Conservation (phyloP, 1,140 invertebrate species). For the Chrysopa pallens region DNA sequence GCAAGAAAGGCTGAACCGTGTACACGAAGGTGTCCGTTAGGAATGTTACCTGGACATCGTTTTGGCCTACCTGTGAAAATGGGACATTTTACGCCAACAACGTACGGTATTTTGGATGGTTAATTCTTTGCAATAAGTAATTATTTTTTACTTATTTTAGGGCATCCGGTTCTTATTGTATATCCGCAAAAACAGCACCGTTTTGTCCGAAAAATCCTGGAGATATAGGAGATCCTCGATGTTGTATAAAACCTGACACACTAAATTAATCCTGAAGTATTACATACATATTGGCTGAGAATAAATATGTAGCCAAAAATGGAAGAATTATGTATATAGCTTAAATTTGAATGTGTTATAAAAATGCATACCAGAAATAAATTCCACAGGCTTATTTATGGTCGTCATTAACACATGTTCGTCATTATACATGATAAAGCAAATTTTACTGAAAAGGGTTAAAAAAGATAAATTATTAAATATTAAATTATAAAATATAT, state of each 20-base stretch:
- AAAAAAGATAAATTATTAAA: too few species aligned
- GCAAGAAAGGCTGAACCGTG: constrained; percentile 41
- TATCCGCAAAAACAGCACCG: constrained; percentile 35
- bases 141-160: constrained; percentile 16
- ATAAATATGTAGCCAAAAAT: too few species aligned
- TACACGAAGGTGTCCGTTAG: constrained; percentile 42
- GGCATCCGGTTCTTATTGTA: constrained; percentile 45
- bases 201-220: constrained; percentile 40
- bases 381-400: too few species aligned
- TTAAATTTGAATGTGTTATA: too few species aligned
- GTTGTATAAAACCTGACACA: constrained; percentile 26
- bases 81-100: constrained; percentile 36
- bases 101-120: constrained; percentile 14
- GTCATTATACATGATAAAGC: too few species aligned
- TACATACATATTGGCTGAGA: too few species aligned
- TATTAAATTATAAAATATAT: too few species aligned
- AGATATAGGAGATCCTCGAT: constrained; percentile 39
- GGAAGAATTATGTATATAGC: too few species aligned
- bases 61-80: constrained; percentile 24
- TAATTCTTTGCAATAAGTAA: background rate
- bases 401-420: too few species aligned
- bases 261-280: too few species aligned
- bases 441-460: too few species aligned
- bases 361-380: too few species aligned
- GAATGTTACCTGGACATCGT: constrained; percentile 29